Base-by-base conservation (phyloP, 2,888 invertebrate genomes). In the Trissolcus japonicus region DNA sequence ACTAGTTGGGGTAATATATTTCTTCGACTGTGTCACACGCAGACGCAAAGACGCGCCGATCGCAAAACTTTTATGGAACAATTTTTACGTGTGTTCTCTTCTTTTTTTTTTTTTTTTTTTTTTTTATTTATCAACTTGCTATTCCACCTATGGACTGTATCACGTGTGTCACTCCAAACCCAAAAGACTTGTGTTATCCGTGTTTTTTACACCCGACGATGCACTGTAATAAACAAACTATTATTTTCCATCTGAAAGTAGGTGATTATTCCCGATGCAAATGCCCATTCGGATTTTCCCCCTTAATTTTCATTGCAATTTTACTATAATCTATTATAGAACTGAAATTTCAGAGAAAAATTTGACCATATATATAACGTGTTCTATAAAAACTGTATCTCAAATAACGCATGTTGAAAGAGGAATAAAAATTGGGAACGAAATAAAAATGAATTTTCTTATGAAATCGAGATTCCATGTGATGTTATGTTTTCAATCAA, bases 51-150 rank as follows among this genome's bases (percentile, higher is more conserved):
- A 21, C 61, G 79, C 79, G 77, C 82, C 84, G 83, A 85, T 85
- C 84, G 83, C 82, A 81, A 80, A 81, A 82, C 82, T 84, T 86
- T 86, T 86, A 86, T 83, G 80, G 81, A 76, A 73, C 81, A 79
- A 35, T 84, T 86, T 86, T 86, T 86, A 86, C 85, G 84, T 83
- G 81, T 57, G 69, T 21, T 68, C 72, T 67, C 59, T 19, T 54
- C 67, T 50, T 51, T 7, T 35, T n/a, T n/a, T n/a, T n/a, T n/a
- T n/a, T n/a, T n/a, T n/a, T n/a, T n/a, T n/a, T n/a, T n/a, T 67
- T 25, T 75, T 75, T 75, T 68, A 63, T 65, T 56, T 55, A 59
- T 68, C 67, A 75, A 35, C 53, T 53, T 41, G 55, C 61, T 40
- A 40, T 11, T 53, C 62, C 57, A 14, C 62, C 74, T 59, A 63